Evolutionary conservation across 1,140 invertebrate genomes (phyloP), one percentile per base, ranked within the genome.

Genomic region (Stegodyphus mimosarum): DNA sequence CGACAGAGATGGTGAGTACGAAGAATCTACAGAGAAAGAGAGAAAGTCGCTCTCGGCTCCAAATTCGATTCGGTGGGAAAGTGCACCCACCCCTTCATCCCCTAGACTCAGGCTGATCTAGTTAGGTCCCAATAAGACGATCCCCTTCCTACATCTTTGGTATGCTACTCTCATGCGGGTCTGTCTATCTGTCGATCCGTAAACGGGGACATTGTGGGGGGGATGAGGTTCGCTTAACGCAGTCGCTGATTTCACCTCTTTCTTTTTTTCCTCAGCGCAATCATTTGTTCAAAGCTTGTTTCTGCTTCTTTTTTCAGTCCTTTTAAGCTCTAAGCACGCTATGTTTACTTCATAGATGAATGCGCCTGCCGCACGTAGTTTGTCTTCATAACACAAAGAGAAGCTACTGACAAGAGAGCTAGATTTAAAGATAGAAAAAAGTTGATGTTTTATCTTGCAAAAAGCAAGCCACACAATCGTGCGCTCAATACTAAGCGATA

Each of bases 41-140:
- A 64, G 76, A 70, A 18, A 71, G 50, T 49, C 33, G 33, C 33
- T 33, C 33, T 80, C 51, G 33, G 77, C 64, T 80, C 33, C 77
- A 80, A 80, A 80, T 80, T 80, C 77, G 77, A 80, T 80, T 80
- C 69, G 52, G 69, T 33, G 52, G 77, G 52, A 55, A 80, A 80
- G 69, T 71, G 51, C 78, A 52, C 49, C 15, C 48, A 15, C 67
- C 18, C 6, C 67, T 50, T 15, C n/a, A 49, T 64, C 63, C 74
- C 55, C 33, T 53, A 7, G 7, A 53, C 17, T 13, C 53, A 13
- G 33, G 60, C 69, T 71, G 78, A 80, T 80, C 78, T 80, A 80
- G 78, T 80, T 80, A 80, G 78, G 77, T 9, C 13, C 76, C 76
- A 78, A 53, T 78, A 78, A 52, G 64, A 78, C 76, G 69, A 53